Conservation (phyloP, 2,797 vertebrate genomes). For the Loriculus beryllinus region DNA sequence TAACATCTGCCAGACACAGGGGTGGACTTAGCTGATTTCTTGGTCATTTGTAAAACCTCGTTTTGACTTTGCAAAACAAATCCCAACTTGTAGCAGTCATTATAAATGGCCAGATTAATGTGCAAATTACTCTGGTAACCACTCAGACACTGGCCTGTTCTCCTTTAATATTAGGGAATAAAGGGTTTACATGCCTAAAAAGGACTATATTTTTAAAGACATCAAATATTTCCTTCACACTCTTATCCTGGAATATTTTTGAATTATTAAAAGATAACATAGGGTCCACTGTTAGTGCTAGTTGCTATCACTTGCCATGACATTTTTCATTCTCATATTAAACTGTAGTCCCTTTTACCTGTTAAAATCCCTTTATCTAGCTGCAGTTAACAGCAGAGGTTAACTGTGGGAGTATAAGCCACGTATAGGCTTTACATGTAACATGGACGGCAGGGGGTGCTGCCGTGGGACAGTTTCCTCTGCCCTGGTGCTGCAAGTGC, state of each 20-base stretch:
- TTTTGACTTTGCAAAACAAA: not conserved
- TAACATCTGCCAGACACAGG: not conserved
- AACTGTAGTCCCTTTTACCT: not conserved
- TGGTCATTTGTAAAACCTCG: not conserved
- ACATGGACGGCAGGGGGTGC: not conserved
- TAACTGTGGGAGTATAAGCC: not conserved
- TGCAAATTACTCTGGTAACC: not conserved
- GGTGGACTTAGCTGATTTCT: not conserved
- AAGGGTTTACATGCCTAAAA: not conserved
- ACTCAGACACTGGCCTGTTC: not conserved
- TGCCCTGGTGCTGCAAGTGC: not conserved
- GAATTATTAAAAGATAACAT: not conserved
- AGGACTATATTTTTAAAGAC: not conserved
- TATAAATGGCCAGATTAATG: not conserved
- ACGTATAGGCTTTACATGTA: not conserved
- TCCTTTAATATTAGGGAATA: not conserved
- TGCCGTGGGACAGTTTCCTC: rapidly evolving
- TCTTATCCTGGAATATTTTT: not conserved
- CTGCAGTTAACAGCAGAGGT: not conserved
- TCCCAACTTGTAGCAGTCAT: not conserved
- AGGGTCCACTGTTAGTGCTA: not conserved
- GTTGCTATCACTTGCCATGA: not conserved
- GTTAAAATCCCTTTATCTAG: not conserved
- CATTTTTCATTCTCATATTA: not conserved
- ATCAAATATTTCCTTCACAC: not conserved